Evolutionary conservation across 2,797 vertebrate genomes (phyloP), one percentile per base, ranked within the genome.

Genomic region (Phyllotis vaccarum): DNA sequence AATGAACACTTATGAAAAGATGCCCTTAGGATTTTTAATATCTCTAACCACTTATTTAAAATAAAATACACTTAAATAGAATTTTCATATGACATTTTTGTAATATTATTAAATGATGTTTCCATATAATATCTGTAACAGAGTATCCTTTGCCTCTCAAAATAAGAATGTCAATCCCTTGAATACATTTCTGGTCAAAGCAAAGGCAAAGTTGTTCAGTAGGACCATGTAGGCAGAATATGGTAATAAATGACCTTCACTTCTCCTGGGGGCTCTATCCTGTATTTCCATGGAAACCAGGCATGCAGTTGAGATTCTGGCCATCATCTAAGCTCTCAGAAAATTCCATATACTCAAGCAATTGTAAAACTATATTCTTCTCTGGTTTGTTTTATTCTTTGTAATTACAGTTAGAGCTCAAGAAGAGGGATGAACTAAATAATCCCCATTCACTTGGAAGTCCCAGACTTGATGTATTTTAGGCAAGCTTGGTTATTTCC

Each of bases 381-480:
- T 62, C 17, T 87, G 2, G 66, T 86, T 66, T 43, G 1, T 22
- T 89, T 85, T 52, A 17, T 85, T 91, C 19, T 70, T 88, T 79
- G 70, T 54, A 78, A 76, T 93, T 76, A 29, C 13, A 80, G 16
- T 68, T 95, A 89, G 66, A 95, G 86, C 13, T 76, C 56, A 85
- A 52, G 56, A 9, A 34, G 21, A 93, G 24, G 11, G 16, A 14
- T 68, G 11, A 83, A 62, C 62, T 9, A 49, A 75, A 64, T 80
- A 52, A 78, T 16, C 6, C 24, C 68, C 14, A 16, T 29, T 75
- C 21, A 27, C 9, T 27, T 43, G 1, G 40, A 83, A 66, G 29
- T 82, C 56, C 68, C 66, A 85, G 62, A 52, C 12, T 49, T 66
- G 16, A 27, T 52, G 24, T 46, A 11, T 46, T 70, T 81, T 10